Conservation (phyloP, 2,888 invertebrate genomes). For the Polylopha cassiicola region DNA sequence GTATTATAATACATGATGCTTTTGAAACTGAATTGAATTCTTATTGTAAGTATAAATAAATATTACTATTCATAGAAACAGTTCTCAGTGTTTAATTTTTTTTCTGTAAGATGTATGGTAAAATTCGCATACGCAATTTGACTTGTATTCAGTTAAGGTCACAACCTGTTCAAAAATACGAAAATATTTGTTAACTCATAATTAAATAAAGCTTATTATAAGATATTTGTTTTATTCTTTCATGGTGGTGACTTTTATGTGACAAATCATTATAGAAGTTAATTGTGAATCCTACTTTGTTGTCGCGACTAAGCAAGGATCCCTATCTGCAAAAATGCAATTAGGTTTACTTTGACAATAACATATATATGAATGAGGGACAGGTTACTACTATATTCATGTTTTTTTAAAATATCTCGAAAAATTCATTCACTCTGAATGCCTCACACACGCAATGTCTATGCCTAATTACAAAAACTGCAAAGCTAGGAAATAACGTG, state of each 20-base stretch:
- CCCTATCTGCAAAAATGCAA: no score
- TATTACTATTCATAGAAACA: constrained; percentile 73
- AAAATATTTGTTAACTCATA: constrained; percentile 78
- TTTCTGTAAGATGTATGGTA: constrained; percentile 68
- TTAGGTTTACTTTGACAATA: no score
- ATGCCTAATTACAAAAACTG: no score
- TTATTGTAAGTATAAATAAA: constrained; percentile 75
- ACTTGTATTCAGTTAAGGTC: constrained; percentile 77
- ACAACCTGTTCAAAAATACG: constrained; percentile 77
- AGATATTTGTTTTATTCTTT: constrained; percentile 68
- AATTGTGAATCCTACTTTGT: no score
- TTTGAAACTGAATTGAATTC: constrained; percentile 74
- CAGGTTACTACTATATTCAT: no score
- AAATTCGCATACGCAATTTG: constrained; percentile 66
- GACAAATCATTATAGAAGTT: no score
- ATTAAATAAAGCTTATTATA: constrained; percentile 78
- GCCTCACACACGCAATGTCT: no score
- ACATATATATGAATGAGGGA: no score
- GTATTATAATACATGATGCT: constrained; percentile 74
- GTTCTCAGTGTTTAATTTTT: constrained; percentile 72
- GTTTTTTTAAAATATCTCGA: no score
- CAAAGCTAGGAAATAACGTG: no score
- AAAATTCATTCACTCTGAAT: no score
- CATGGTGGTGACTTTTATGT: background rate
- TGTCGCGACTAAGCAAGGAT: no score